These are phyloP conservation scores for Drosophila arizonae DNA, from an alignment of 1,140 invertebrate genomes.

Conservation along the genomic window DNA sequence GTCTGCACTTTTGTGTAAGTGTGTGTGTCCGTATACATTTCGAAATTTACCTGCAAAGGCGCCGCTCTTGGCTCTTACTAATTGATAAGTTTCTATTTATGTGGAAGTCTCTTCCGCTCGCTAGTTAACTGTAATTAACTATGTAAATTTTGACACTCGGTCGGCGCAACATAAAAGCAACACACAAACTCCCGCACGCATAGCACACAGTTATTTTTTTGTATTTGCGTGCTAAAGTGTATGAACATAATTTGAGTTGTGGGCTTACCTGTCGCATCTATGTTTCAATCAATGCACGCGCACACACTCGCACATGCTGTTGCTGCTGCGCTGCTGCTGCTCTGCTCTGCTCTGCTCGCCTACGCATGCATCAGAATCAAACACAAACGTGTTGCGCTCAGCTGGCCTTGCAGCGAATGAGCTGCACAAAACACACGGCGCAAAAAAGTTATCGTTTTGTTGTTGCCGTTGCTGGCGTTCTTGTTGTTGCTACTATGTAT, in stretches of 20 bases:
- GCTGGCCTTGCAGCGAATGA: conserved; percentile 68
- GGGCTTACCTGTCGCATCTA: conserved; percentile 47
- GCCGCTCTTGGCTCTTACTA: conserved; percentile 52
- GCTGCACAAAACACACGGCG: conserved; percentile 61
- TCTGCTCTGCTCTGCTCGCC: conserved; percentile 34
- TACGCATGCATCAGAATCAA: conserved; percentile 43
- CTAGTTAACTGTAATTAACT: conserved; percentile 56
- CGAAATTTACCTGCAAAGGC: conserved; percentile 70
- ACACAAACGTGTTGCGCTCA: conserved; percentile 78
- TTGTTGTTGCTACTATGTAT: conserved; percentile 41
- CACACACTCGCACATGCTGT: conserved; percentile 8
- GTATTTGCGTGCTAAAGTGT: conserved; percentile 1
- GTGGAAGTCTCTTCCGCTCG: conserved; percentile 7
- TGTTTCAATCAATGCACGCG: conserved; percentile 40
- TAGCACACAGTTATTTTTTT: conserved; percentile 7
- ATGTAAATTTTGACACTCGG: conserved; percentile 57
- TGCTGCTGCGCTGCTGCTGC: conserved; percentile 1
- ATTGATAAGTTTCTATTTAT: conserved; percentile 65
- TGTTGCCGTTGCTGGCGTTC: conserved; percentile 17
- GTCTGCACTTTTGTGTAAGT: conserved; percentile 14
- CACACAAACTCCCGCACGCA: not conserved
- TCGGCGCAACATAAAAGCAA: conserved; percentile 24
- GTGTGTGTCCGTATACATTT: conserved; percentile 11
- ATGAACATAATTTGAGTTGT: not conserved
- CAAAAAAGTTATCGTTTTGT: conserved; percentile 43